Percentiles rank a stretch among this genome's conserved stretches.
Evolutionary conservation across 2,113 vertebrate species (phyloP).

Genomic region (Ochotona princeps): DNA sequence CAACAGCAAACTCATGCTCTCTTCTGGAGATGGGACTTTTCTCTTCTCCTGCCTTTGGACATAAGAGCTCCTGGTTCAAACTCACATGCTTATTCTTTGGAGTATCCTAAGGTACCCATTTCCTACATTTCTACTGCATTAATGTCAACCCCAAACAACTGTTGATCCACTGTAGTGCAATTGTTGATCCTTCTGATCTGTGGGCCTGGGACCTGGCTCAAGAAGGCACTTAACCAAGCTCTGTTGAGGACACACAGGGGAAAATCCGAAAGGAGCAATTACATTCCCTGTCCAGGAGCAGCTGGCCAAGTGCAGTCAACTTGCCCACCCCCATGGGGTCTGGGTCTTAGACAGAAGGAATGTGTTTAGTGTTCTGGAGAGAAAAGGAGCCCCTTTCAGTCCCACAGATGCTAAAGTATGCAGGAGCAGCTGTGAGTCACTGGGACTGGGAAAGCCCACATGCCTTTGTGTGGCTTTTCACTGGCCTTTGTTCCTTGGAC

Average conservation of each 20-base stretch:
- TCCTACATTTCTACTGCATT: neutral
- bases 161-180: neutral
- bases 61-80: neutral
- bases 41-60: neutral
- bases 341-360: conserved; percentile 34
- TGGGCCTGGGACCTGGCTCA: neutral
- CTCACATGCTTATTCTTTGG: neutral
- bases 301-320: neutral
- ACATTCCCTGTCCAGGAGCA: neutral
- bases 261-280: conserved; percentile 2
- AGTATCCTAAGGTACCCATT: neutral
- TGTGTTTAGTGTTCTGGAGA: conserved; percentile 35
- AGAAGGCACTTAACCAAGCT: neutral
- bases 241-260: neutral
- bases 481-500: neutral
- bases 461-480: neutral
- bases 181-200: neutral
- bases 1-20: too few species aligned
- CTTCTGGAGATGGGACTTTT: neutral
- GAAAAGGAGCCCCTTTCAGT: conserved; percentile 34
- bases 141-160: neutral
- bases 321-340: neutral
- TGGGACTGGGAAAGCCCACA: conserved; percentile 63
- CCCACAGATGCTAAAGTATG: neutral
- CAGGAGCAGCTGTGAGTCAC: conserved; percentile 56